A percentile compares a stretch with the other conserved stretches of the same genome.
Conservation (phyloP, 2,113 vertebrate genomes). For the Chloropsis hardwickii region DNA sequence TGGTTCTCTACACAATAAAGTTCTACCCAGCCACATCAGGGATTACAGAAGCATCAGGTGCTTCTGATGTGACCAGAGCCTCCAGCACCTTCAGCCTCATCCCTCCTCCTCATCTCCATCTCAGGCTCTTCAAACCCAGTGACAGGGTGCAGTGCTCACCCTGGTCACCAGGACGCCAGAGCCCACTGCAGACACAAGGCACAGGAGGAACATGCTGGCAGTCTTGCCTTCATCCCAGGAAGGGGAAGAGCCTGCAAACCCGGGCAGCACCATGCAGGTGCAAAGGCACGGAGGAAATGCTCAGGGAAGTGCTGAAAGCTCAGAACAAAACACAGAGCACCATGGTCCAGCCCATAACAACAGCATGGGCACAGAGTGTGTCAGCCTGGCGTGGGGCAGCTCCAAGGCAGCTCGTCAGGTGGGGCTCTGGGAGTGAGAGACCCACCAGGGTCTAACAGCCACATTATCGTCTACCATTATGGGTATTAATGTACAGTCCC, state of each 20-base stretch:
- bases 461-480: background rate
- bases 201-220: accelerated
- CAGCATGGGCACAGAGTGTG: background rate
- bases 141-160: background rate
- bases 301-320: background rate
- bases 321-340: background rate
- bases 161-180: background rate
- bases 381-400: accelerated
- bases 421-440: background rate
- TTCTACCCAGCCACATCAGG: background rate
- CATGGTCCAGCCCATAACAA: background rate
- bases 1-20: background rate
- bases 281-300: background rate
- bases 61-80: background rate
- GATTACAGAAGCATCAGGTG: background rate
- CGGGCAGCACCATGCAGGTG: accelerated
- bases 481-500: background rate
- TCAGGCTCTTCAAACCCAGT: accelerated
- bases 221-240: background rate
- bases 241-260: background rate
- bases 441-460: background rate
- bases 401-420: background rate
- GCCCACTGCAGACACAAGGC: background rate
- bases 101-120: background rate
- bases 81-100: background rate